These are phyloP conservation scores for Lamprotornis superbus DNA, from an alignment of 2,113 vertebrate genomes.

Conservation along the genomic window DNA sequence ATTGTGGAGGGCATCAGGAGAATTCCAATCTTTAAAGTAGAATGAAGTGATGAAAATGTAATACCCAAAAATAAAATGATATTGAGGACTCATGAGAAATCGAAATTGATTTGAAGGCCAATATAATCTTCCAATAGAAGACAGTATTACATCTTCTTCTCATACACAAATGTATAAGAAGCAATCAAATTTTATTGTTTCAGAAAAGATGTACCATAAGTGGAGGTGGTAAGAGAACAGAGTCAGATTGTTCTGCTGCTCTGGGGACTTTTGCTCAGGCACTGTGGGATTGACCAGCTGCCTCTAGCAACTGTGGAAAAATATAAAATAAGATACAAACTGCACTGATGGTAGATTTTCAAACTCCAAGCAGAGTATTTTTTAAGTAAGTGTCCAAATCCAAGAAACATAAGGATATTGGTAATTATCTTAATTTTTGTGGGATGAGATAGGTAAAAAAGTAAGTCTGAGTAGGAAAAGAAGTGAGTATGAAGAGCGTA, in stretches of 20 bases:
- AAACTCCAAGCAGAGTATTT: neutral
- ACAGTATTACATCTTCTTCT: slow-evolving; percentile 5
- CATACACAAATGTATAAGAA: slow-evolving; percentile 32
- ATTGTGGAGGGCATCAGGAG: neutral
- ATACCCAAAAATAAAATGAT: slow-evolving; percentile 44
- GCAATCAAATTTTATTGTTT: slow-evolving; percentile 38
- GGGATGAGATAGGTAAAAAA: neutral
- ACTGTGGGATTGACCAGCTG: slow-evolving; percentile 2
- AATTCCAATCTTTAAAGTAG: slow-evolving; percentile 14
- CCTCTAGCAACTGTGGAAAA: neutral
- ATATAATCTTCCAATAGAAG: slow-evolving; percentile 35
- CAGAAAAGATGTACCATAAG: slow-evolving; percentile 24
- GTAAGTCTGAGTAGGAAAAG: neutral
- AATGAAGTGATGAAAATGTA: slow-evolving; percentile 52
- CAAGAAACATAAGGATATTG: neutral
- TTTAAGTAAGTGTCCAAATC: neutral
- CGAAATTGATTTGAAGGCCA: slow-evolving; percentile 55
- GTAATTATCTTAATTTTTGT: neutral
- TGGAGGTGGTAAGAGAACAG: neutral
- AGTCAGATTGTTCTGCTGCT: slow-evolving; percentile 6
- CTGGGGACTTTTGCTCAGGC: slow-evolving; percentile 7
- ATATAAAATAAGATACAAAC: neutral
- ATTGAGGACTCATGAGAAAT: slow-evolving; percentile 39
- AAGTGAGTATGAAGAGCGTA: neutral
- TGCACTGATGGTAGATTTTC: neutral